These are phyloP conservation scores for Conus betulinus DNA, from an alignment of 1,140 invertebrate genomes.

Conservation along the genomic window DNA sequence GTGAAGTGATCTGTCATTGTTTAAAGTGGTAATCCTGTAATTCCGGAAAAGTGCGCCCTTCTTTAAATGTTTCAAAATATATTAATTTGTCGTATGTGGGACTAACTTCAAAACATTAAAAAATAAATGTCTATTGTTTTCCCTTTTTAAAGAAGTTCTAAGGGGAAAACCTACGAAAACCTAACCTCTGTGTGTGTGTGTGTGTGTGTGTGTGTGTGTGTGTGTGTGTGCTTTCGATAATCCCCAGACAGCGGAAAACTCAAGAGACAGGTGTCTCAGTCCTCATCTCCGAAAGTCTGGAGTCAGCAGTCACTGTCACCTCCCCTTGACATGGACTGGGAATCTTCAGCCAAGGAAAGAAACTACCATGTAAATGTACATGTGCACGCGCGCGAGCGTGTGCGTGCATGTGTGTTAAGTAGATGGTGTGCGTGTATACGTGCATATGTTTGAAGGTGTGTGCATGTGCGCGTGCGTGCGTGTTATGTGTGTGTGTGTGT, in stretches of 20 bases:
- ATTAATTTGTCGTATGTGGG: no score
- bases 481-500: no score
- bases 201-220: no score
- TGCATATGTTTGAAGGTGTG: neutral
- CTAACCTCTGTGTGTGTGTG: no score
- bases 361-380: neutral
- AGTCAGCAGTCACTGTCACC: neutral
- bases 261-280: neutral
- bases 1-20: no score
- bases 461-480: neutral
- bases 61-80: no score
- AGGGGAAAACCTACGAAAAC: no score
- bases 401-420: neutral
- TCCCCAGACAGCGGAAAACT: neutral
- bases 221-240: neutral
- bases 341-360: neutral
- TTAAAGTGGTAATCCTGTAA: no score
- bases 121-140: no score
- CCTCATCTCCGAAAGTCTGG: neutral
- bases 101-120: no score
- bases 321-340: conserved; percentile 7
- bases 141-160: no score
- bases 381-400: neutral
- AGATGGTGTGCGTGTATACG: neutral
- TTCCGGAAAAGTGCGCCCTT: no score